Base-by-base conservation (phyloP, 2,888 invertebrate species). In the Anthophora plumipes region DNA sequence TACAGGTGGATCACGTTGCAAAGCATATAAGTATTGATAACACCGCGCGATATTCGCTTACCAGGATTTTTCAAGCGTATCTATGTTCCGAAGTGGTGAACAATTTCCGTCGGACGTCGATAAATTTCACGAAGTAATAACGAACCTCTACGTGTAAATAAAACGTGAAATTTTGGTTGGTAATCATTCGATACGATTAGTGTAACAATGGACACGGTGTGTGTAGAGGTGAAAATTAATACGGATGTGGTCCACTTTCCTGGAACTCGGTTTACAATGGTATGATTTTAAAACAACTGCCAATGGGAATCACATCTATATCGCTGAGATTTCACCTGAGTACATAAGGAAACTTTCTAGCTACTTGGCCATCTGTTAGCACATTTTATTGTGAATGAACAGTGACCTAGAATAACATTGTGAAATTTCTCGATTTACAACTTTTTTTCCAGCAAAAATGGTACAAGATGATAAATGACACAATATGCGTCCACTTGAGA, bases 1-100 rank as follows among this genome's bases (percentile, higher is more conserved):
- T 74, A 72, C 82, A 85, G 79, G 85, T 87, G 85, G 77, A 85
- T 85, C 87, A 54, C 70, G 63, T 88, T 85, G 71, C 86, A 69
- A 74, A 43, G 25, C 64, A 54, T 31, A 31, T 31, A 4, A 31
- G 14, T 69, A 70, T 76, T 66, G 84, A 73, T 68, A 70, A 43
- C 37, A 31, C 31, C 31, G 2, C 2, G 64, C 20, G 20, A 78
- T 79, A 74, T 68, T 55, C 46, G 46, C 39, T 37, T 64, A 54
- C 55, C 63, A 85, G 63, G 69, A 55, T 70, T 74, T 70, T 74
- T 70, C 67, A 48, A 41, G 69, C 60, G 20, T 67, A 67, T 61
- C 2, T 31, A 31, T 17, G 9, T 37, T 31, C 14, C 14, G 14
- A 57, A 20, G 22, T 17, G 14, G 22, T 9, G 1, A 4, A 39